These are phyloP conservation scores for Artemia sinica DNA, from an alignment of 2,888 invertebrate genomes.

Conservation along the genomic window DNA sequence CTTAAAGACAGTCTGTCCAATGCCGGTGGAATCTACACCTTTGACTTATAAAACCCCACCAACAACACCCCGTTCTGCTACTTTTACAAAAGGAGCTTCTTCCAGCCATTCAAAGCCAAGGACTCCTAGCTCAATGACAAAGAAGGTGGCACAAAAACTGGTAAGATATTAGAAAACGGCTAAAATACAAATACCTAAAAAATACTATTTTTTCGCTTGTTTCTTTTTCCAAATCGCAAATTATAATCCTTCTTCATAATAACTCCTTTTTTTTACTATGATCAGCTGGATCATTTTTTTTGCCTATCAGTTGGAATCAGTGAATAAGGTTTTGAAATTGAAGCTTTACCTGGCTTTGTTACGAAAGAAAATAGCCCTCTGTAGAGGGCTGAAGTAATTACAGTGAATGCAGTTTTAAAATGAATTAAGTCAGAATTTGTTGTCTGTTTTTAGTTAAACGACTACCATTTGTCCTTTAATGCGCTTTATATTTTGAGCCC, in stretches of 20 bases:
- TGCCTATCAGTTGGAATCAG: no score
- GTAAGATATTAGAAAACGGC: background rate
- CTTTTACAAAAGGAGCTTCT: background rate
- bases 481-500: no score
- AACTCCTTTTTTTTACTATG: background rate
- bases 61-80: background rate
- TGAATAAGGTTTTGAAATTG: no score
- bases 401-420: no score
- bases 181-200: no score
- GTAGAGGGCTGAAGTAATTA: no score
- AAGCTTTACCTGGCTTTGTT: no score
- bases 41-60: background rate
- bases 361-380: no score
- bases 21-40: background rate
- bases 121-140: background rate
- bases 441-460: no score
- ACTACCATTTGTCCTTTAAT: no score
- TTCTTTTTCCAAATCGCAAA: background rate
- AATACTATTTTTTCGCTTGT: background rate
- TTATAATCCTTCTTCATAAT: background rate
- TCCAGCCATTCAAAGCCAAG: conserved; percentile 2
- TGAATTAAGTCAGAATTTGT: no score
- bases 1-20: background rate
- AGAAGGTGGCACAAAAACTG: conserved; percentile 9
- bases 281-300: no score